These are phyloP conservation scores for Sarotherodon lohbergeri DNA, from an alignment of 2,113 vertebrate species.

Conservation along the genomic window DNA sequence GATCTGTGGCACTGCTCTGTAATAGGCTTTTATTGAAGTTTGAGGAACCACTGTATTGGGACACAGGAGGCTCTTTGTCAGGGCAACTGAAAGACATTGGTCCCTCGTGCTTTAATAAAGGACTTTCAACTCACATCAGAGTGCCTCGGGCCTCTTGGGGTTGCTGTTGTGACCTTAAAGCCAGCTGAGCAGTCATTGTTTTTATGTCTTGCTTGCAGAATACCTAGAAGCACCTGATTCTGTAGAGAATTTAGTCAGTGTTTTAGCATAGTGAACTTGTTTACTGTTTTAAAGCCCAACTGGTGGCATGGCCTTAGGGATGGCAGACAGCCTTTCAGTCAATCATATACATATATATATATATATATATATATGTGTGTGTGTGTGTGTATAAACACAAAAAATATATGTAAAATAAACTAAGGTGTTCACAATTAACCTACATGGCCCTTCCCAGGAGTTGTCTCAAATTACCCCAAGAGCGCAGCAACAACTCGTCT, in stretches of 20 bases:
- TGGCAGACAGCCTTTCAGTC: neutral
- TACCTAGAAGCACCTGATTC: neutral
- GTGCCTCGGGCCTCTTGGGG: neutral
- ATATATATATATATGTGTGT: too few relatives aligned
- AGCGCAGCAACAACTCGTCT: too few relatives aligned
- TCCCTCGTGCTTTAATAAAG: slow-evolving; percentile 19
- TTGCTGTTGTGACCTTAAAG: neutral
- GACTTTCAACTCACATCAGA: neutral
- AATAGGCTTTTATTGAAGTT: neutral
- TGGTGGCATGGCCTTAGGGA: neutral
- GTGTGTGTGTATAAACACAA: too few relatives aligned
- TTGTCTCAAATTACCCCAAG: too few relatives aligned
- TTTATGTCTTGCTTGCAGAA: neutral
- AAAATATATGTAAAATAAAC: too few relatives aligned
- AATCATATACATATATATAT: neutral
- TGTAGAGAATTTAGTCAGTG: neutral
- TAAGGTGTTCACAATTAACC: too few relatives aligned
- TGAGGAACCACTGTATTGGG: neutral
- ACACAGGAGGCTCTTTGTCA: neutral
- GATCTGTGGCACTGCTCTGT: neutral
- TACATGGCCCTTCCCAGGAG: too few relatives aligned
- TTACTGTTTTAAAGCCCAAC: neutral
- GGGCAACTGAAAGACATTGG: neutral
- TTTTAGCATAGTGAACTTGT: neutral
- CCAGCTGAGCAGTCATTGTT: neutral